Conservation (phyloP, 2,113 vertebrate species). For the Takifugu bimaculatus region DNA sequence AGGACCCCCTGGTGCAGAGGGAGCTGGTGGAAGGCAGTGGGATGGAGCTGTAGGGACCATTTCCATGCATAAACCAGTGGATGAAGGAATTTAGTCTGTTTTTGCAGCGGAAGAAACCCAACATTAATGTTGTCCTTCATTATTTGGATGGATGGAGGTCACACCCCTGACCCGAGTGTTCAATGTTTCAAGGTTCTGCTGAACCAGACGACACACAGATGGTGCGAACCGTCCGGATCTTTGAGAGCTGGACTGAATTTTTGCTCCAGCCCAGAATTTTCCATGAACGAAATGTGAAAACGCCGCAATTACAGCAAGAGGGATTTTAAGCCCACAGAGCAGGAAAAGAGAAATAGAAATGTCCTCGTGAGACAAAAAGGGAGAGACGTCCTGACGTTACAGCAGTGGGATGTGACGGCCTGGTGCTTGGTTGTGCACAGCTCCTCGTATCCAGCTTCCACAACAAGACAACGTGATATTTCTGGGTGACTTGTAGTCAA, state of each 20-base stretch:
- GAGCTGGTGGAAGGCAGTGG: no score
- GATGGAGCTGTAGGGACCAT: no score
- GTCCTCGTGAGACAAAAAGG: conserved; percentile 39
- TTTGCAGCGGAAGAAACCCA: no score
- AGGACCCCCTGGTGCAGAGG: no score
- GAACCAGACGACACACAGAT: no score
- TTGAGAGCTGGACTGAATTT: conserved; percentile 3
- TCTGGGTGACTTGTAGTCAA: conserved; percentile 46
- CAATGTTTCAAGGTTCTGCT: no score
- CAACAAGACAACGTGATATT: conserved; percentile 44
- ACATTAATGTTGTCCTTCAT: no score
- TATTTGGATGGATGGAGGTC: no score
- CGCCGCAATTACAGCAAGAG: conserved; percentile 54
- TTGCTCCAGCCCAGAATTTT: conserved; percentile 51
- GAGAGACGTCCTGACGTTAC: conserved; percentile 8
- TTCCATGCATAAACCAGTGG: no score
- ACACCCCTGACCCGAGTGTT: no score
- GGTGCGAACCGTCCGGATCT: conserved; percentile 44
- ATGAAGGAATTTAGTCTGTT: no score
- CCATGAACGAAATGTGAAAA: conserved; percentile 72
- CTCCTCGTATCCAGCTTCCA: conserved; percentile 30
- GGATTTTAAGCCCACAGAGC: conserved; percentile 47
- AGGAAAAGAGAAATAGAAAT: conserved; percentile 28
- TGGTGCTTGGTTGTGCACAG: conserved; percentile 16
- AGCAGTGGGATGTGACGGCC: conserved; percentile 31